A percentile compares a stretch with the other conserved stretches of the same genome.
These are phyloP conservation scores for Drosophila sp. DNA, from an alignment of 1,140 invertebrate species.

Conservation along the genomic window DNA sequence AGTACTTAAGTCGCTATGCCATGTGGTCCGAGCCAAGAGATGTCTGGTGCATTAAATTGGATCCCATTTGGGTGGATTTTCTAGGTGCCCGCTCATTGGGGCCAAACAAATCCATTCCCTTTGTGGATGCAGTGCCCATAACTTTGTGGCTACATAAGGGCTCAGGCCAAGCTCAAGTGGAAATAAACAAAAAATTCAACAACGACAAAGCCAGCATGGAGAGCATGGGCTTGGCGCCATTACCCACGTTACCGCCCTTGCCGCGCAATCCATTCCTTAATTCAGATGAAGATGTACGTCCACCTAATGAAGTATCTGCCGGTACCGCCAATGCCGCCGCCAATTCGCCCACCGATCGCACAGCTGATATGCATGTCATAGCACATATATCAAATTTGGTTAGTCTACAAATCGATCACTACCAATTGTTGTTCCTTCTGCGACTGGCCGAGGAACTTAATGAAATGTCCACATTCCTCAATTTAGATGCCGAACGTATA, in stretches of 20 bases:
- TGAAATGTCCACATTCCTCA: slow-evolving; percentile 91
- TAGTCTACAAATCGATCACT: slow-evolving; percentile 95
- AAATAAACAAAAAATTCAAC: slow-evolving; percentile 31
- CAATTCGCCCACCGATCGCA: slow-evolving; percentile 47
- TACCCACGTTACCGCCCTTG: slow-evolving; percentile 59
- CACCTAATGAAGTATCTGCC: slow-evolving; percentile 2
- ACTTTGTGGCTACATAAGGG: slow-evolving; percentile 89
- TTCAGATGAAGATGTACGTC: slow-evolving; percentile 67
- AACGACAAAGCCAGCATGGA: slow-evolving; percentile 52
- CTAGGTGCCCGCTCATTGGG: slow-evolving; percentile 90
- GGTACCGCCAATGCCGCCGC: not conserved
- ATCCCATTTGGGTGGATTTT: slow-evolving; percentile 97
- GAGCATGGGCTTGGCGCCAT: slow-evolving; percentile 59
- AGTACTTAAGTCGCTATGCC: slow-evolving; percentile 85
- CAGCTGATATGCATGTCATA: slow-evolving; percentile 87
- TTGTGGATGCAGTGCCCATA: slow-evolving; percentile 95
- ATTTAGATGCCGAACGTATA: slow-evolving; percentile 90
- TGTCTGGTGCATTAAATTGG: slow-evolving; percentile 94
- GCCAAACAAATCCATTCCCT: slow-evolving; percentile 90
- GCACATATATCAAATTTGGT: slow-evolving; percentile 91
- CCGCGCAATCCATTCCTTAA: slow-evolving; percentile 78
- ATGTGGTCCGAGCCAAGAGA: slow-evolving; percentile 93
- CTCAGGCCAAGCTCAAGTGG: slow-evolving; percentile 54
- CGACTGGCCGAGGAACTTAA: slow-evolving; percentile 92
- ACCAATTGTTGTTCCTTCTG: slow-evolving; percentile 95